Percentiles rank a stretch among this genome's conserved stretches.
Conservation (phyloP, 2,888 invertebrate species). For the Agonopterix arenella region DNA sequence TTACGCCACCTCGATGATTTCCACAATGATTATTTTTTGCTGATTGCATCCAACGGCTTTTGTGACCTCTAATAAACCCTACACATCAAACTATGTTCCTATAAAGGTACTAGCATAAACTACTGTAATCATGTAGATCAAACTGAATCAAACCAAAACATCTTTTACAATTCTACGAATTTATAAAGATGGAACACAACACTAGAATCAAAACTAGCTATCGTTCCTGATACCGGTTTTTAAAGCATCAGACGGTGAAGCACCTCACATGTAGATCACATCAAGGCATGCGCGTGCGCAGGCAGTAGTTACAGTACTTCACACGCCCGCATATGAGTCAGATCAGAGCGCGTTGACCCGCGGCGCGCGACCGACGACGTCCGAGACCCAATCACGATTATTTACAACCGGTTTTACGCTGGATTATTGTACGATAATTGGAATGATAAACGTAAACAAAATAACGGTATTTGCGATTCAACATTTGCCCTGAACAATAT, state of each 20-base stretch:
- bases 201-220: neutral
- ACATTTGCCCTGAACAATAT: neutral
- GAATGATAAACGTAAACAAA: slow-evolving; percentile 33
- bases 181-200: too few species aligned
- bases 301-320: slow-evolving; percentile 9
- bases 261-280: slow-evolving; percentile 23
- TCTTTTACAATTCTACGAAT: too few species aligned
- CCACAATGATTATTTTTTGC: too few species aligned
- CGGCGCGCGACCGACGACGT: slow-evolving; percentile 32
- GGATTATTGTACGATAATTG: slow-evolving; percentile 28
- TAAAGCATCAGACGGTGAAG: slow-evolving; percentile 1
- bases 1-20: too few species aligned
- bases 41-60: too few species aligned
- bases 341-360: slow-evolving; percentile 59
- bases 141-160: too few species aligned
- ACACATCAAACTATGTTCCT: too few species aligned
- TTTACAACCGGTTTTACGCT: slow-evolving; percentile 38
- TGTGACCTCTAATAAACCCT: too few species aligned
- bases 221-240: neutral
- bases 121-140: too few species aligned
- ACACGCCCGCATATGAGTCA: slow-evolving; percentile 31
- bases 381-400: slow-evolving; percentile 11
- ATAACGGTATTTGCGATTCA: slow-evolving; percentile 24
- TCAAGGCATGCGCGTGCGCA: slow-evolving; percentile 15
- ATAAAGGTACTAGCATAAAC: too few species aligned